phyloP scores from a whole-genome alignment of 2,797 vertebrate species.

The Trachops cirrhosus region DNA sequence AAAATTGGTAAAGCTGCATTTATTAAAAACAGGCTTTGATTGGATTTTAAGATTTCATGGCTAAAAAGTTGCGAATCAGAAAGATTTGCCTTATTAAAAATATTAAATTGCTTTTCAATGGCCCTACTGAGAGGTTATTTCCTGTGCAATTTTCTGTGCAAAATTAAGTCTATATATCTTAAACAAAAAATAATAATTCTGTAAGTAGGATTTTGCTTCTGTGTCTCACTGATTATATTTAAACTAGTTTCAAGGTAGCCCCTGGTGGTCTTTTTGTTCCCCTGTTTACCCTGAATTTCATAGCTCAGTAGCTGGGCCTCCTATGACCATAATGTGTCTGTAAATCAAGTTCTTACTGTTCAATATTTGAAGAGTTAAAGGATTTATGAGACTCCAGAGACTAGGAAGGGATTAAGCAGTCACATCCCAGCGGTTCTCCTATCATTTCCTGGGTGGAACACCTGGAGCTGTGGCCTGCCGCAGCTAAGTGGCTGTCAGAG shows the following conservation, averaged over 20 bases:
- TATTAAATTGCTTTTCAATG: conserved; percentile 67
- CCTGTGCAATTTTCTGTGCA: conserved; percentile 62
- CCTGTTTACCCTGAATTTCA: background rate
- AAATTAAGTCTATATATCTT: conserved; percentile 62
- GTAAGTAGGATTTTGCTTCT: conserved; percentile 39
- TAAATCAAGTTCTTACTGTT: background rate
- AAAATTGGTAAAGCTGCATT: conserved; percentile 51
- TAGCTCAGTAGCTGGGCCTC: background rate
- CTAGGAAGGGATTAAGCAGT: conserved; percentile 22
- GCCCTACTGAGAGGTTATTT: conserved; percentile 42
- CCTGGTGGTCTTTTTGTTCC: background rate
- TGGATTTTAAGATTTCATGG: conserved; percentile 60
- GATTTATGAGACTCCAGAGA: conserved; percentile 37
- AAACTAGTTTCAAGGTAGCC: background rate
- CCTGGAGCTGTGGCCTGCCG: background rate
- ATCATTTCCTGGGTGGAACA: background rate
- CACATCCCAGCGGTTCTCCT: background rate
- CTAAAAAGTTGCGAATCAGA: conserved; percentile 53
- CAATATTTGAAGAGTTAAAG: conserved; percentile 36
- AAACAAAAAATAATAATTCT: conserved; percentile 66
- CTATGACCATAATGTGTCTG: background rate
- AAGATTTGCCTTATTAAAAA: conserved; percentile 72
- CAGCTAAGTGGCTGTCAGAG: background rate
- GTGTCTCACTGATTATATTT: conserved; percentile 10
- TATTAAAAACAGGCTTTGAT: conserved; percentile 48